Percentiles rank a stretch among this genome's conserved stretches.
phyloP scores from a whole-genome alignment of 2,797 vertebrate genomes.

The Coregonus sp. region DNA sequence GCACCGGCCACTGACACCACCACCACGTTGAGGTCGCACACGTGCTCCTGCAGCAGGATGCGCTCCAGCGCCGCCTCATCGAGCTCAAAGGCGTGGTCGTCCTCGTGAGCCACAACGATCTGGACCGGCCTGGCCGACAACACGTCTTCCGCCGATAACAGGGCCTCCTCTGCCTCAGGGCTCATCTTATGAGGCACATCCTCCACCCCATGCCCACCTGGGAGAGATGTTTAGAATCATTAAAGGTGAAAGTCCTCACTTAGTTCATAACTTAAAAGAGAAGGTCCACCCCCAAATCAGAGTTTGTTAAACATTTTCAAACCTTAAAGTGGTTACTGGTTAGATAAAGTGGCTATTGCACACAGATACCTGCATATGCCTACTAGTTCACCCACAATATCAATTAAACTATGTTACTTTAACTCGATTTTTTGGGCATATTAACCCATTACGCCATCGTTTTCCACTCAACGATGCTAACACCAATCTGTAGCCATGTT shows the following conservation, averaged over 20 bases:
- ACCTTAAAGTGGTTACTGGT: no score
- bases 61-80: constrained; percentile 83
- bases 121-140: constrained; percentile 74
- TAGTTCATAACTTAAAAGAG: not conserved
- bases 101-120: constrained; percentile 84
- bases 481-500: no score
- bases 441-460: no score
- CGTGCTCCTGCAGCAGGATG: constrained; percentile 84
- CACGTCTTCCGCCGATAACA: constrained; percentile 15
- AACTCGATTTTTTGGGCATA: no score
- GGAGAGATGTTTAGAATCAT: not conserved
- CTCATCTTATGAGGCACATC: constrained; percentile 34
- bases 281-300: not conserved
- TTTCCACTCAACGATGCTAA: no score
- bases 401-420: no score
- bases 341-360: no score
- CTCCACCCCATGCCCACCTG: constrained; percentile 46
- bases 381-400: no score
- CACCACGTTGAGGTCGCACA: constrained; percentile 85
- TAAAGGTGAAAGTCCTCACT: not conserved
- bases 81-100: constrained; percentile 87
- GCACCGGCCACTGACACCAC: constrained; percentile 89
- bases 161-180: constrained; percentile 12
- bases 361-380: no score
- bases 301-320: no score